These are phyloP conservation scores for Atta cephalotes DNA, from an alignment of 1,140 invertebrate species.

Conservation along the genomic window DNA sequence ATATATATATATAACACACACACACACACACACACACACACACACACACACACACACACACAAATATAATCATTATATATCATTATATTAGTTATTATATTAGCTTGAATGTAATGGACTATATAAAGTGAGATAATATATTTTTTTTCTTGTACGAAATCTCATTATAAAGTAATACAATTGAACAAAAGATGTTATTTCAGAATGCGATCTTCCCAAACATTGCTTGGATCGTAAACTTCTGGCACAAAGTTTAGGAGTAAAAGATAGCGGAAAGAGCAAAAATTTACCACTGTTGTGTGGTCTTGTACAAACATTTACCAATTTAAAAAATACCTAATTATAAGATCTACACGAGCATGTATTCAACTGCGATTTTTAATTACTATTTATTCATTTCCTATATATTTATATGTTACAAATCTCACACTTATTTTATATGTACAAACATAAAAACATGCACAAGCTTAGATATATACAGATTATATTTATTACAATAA, in stretches of 20 bases:
- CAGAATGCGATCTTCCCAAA: slow-evolving; percentile 84
- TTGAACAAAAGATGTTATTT: slow-evolving; percentile 61
- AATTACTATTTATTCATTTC: slow-evolving; percentile 45
- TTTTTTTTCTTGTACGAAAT: neutral
- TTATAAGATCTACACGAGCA: slow-evolving; percentile 1
- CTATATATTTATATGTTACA: neutral
- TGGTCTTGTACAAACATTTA: slow-evolving; percentile 81
- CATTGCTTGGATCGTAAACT: slow-evolving; percentile 81
- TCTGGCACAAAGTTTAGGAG: slow-evolving; percentile 80
- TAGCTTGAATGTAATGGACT: neutral
- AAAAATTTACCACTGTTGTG: slow-evolving; percentile 82
- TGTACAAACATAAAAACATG: neutral
- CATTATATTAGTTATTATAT: neutral
- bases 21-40: neutral
- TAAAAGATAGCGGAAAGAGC: slow-evolving; percentile 80
- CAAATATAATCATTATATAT: neutral
- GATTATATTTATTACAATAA: slow-evolving; percentile 11
- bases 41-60: no score
- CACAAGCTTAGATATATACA: slow-evolving; percentile 19
- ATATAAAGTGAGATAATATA: neutral
- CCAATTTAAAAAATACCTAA: slow-evolving; percentile 75
- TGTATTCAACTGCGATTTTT: slow-evolving; percentile 39
- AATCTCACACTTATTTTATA: slow-evolving; percentile 18
- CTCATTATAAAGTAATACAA: neutral
- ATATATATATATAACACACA: no score